A percentile compares a stretch with the other conserved stretches of the same genome.
Evolutionary conservation across 2,113 vertebrate species (phyloP).

Genomic region (Platichthys stellatus): DNA sequence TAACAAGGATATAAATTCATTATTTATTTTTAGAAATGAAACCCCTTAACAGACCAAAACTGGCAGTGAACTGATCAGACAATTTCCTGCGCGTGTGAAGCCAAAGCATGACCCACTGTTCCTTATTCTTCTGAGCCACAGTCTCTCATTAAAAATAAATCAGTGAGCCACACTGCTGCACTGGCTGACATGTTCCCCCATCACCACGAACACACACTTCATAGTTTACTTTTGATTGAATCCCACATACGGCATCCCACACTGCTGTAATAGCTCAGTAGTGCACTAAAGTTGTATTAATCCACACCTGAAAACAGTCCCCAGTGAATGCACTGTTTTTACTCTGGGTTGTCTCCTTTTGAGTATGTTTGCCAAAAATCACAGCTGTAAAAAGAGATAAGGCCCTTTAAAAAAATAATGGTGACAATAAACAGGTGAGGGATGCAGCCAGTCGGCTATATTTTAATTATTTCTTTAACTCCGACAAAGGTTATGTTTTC

Average conservation of each 20-base stretch:
- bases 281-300: not conserved
- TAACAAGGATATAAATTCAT: not conserved
- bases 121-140: not conserved
- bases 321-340: not conserved
- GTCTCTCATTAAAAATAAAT: not conserved
- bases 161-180: not conserved
- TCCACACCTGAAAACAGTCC: conserved; percentile 4
- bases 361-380: not conserved
- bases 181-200: not conserved
- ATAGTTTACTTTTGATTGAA: not conserved
- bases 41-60: not conserved
- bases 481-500: not conserved
- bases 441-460: not conserved
- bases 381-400: not conserved
- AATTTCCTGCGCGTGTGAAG: not conserved
- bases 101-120: not conserved
- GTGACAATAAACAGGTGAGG: not conserved
- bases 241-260: not conserved
- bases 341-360: not conserved
- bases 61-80: not conserved
- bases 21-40: not conserved
- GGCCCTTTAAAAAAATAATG: not conserved
- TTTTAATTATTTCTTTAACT: not conserved
- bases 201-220: not conserved
- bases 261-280: not conserved